These are phyloP conservation scores for Endotricha flammealis DNA, from an alignment of 2,888 invertebrate species.

Conservation along the genomic window DNA sequence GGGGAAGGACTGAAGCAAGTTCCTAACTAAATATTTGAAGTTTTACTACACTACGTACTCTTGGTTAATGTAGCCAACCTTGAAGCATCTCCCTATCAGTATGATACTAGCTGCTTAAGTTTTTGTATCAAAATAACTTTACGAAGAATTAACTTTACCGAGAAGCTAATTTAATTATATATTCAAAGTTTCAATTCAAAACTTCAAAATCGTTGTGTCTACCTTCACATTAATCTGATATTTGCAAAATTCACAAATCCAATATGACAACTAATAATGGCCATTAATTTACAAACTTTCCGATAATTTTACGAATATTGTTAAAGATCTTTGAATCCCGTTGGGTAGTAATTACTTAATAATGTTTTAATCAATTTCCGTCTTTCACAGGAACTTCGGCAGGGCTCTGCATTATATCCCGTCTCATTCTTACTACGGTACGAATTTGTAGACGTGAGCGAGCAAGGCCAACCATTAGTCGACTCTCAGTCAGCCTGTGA, in stretches of 20 bases:
- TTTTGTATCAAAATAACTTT: conserved; percentile 4
- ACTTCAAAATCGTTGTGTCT: neutral
- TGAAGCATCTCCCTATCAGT: conserved; percentile 12
- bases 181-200: too few relatives aligned
- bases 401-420: conserved; percentile 88
- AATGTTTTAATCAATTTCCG: conserved; percentile 2
- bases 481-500: conserved; percentile 81
- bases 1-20: conserved; percentile 63
- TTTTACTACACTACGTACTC: conserved; percentile 50
- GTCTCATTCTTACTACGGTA: conserved; percentile 87
- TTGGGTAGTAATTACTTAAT: too few relatives aligned
- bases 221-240: neutral
- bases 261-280: too few relatives aligned
- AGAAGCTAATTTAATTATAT: too few relatives aligned
- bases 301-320: too few relatives aligned
- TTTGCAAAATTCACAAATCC: too few relatives aligned
- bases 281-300: too few relatives aligned
- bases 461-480: conserved; percentile 79
- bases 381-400: conserved; percentile 78
- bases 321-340: too few relatives aligned
- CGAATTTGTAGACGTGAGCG: conserved; percentile 88
- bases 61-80: conserved; percentile 35
- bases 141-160: neutral
- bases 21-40: conserved; percentile 73
- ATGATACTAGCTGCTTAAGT: conserved; percentile 20